Percentiles rank a stretch among this genome's conserved stretches.
These are phyloP conservation scores for Peribatodes rhomboidaria DNA, from an alignment of 2,888 invertebrate genomes.

Conservation along the genomic window DNA sequence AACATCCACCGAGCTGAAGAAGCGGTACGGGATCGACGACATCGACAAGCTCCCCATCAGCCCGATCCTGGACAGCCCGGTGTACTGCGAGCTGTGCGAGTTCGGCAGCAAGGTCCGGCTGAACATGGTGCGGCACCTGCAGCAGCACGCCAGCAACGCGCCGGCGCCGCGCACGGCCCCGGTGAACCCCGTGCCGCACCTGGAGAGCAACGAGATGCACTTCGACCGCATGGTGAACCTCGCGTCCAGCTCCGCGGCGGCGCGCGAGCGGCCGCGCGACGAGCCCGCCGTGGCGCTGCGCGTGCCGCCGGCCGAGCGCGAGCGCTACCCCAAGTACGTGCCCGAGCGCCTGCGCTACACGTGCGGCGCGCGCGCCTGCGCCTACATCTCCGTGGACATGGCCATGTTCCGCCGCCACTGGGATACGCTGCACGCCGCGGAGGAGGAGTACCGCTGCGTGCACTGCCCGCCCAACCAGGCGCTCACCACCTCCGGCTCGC, in stretches of 20 bases:
- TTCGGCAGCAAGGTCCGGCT: conserved; percentile 90
- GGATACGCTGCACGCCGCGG: conserved; percentile 89
- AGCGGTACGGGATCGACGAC: conserved; percentile 86
- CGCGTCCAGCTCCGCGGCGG: conserved; percentile 80
- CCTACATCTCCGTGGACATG: conserved; percentile 90
- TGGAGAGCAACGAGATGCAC: conserved; percentile 92
- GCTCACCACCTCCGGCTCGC: conserved; percentile 74
- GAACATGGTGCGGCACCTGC: conserved; percentile 91
- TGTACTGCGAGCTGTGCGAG: conserved; percentile 89
- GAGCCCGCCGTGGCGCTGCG: conserved; percentile 40
- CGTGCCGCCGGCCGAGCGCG: conserved; percentile 55
- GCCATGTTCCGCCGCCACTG: conserved; percentile 90
- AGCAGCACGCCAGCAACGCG: conserved; percentile 88
- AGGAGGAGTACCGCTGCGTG: conserved; percentile 88
- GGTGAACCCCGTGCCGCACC: conserved; percentile 93
- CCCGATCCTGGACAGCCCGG: conserved; percentile 87
- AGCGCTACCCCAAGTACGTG: conserved; percentile 81
- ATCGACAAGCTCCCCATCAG: conserved; percentile 88
- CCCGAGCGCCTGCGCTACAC: conserved; percentile 87
- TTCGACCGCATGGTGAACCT: conserved; percentile 95
- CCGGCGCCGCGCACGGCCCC: conserved; percentile 89
- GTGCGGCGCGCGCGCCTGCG: conserved; percentile 90
- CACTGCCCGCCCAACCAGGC: conserved; percentile 89
- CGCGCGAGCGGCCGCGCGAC: conserved; percentile 50
- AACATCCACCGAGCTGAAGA: conserved; percentile 48